These are phyloP conservation scores for Yponomeuta plumbellus DNA, from an alignment of 2,888 invertebrate species.

Conservation along the genomic window DNA sequence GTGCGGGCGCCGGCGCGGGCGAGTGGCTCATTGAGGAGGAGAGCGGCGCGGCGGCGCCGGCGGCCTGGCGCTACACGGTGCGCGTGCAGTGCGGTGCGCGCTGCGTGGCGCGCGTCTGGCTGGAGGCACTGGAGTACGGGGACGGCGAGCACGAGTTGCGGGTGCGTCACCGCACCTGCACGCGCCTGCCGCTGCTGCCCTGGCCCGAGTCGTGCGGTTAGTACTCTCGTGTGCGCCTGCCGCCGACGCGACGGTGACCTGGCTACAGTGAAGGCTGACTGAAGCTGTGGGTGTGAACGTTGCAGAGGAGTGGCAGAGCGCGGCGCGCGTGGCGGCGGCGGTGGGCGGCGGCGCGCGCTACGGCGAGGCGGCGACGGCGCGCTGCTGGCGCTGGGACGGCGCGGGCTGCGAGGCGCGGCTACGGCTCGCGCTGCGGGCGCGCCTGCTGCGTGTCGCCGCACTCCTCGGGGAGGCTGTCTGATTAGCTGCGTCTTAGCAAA, in stretches of 20 bases:
- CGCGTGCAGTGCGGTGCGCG: not conserved
- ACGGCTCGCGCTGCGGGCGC: not conserved
- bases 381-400: not conserved
- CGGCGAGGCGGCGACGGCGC: not conserved
- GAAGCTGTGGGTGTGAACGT: not conserved
- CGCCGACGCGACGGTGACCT: not conserved
- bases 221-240: not conserved
- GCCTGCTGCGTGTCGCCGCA: not conserved
- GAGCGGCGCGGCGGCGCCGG: not conserved
- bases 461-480: not conserved
- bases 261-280: not conserved
- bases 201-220: not conserved
- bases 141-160: not conserved
- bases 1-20: not conserved
- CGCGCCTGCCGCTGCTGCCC: not conserved
- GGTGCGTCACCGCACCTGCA: not conserved
- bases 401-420: not conserved
- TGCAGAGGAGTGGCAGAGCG: not conserved
- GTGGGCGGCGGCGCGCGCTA: not conserved
- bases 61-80: not conserved
- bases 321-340: not conserved
- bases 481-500: too few species aligned
- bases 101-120: not conserved
- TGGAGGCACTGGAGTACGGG: not conserved
- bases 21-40: not conserved